phyloP scores from a whole-genome alignment of 2,888 invertebrate species.

The Sminthurides aquaticus region DNA sequence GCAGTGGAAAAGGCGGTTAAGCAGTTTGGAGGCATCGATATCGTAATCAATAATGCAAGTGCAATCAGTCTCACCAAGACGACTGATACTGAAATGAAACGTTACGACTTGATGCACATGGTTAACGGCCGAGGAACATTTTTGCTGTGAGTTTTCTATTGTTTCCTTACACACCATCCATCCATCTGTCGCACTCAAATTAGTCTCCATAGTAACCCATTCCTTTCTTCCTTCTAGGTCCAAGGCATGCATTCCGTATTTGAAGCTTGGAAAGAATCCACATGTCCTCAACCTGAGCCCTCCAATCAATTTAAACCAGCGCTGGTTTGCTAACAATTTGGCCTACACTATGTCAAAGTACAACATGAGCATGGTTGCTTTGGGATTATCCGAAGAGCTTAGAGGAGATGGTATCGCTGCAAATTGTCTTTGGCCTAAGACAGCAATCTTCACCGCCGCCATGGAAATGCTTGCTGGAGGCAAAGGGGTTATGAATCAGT shows the following conservation, averaged over 20 bases:
- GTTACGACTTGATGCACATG: conserved; percentile 90
- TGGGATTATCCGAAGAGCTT: conserved; percentile 95
- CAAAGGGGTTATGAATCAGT: conserved; percentile 55
- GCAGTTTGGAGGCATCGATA: conserved; percentile 92
- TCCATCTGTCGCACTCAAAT: background rate
- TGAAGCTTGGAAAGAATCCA: conserved; percentile 78
- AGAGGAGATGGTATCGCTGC: conserved; percentile 74
- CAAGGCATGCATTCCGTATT: conserved; percentile 76
- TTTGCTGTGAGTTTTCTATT: conserved; percentile 62
- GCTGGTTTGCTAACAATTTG: conserved; percentile 77
- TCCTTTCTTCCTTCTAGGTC: conserved; percentile 56
- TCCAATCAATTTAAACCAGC: conserved; percentile 77
- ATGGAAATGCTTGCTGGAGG: conserved; percentile 73
- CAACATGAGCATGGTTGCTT: conserved; percentile 96
- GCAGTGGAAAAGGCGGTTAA: conserved; percentile 68
- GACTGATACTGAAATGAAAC: conserved; percentile 81
- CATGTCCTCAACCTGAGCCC: conserved; percentile 94
- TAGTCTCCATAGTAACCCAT: conserved; percentile 1
- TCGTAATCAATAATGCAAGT: conserved; percentile 91
- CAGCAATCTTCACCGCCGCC: conserved; percentile 78
- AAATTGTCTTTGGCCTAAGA: conserved; percentile 93
- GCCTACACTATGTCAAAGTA: conserved; percentile 99
- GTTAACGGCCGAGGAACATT: conserved; percentile 93
- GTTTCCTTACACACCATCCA: background rate
- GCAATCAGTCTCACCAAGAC: conserved; percentile 83